These are phyloP conservation scores for Episyrphus balteatus DNA, from an alignment of 1,140 invertebrate species.

Conservation along the genomic window DNA sequence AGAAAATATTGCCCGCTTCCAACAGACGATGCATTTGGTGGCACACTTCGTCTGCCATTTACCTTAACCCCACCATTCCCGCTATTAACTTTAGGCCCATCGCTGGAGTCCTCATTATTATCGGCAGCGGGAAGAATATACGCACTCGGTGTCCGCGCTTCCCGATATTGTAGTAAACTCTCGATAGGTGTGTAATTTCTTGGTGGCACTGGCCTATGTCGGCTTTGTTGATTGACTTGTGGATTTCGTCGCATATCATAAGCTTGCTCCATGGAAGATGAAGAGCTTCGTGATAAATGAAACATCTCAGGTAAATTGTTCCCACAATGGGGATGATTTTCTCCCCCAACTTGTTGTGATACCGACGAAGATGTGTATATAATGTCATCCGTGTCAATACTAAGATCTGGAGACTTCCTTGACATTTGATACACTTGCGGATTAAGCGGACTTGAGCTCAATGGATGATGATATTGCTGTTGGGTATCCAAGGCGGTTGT, in stretches of 20 bases:
- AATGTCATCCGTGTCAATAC: slow-evolving; percentile 16
- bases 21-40: slow-evolving; percentile 7
- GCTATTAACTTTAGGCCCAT: slow-evolving; percentile 15
- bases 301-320: slow-evolving; percentile 11
- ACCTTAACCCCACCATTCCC: slow-evolving; percentile 1
- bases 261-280: slow-evolving; percentile 10
- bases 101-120: slow-evolving; percentile 26
- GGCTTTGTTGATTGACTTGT: background rate
- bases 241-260: too few relatives aligned
- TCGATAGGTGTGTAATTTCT: slow-evolving; percentile 28
- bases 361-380: slow-evolving; percentile 8
- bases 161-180: slow-evolving; percentile 19
- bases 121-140: slow-evolving; percentile 26
- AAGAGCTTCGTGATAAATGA: slow-evolving; percentile 20
- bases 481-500: slow-evolving; percentile 35
- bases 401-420: slow-evolving; percentile 32
- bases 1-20: slow-evolving; percentile 27
- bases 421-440: slow-evolving; percentile 38
- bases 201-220: slow-evolving; percentile 11
- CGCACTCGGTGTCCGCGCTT: slow-evolving; percentile 9
- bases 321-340: background rate
- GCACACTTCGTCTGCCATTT: slow-evolving; percentile 21
- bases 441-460: slow-evolving; percentile 37
- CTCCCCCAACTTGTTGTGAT: slow-evolving; percentile 2
- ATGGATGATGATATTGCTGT: slow-evolving; percentile 33